Evolutionary conservation across 2,113 vertebrate genomes (phyloP).

Genomic region (Melanerpes formicivorus): DNA sequence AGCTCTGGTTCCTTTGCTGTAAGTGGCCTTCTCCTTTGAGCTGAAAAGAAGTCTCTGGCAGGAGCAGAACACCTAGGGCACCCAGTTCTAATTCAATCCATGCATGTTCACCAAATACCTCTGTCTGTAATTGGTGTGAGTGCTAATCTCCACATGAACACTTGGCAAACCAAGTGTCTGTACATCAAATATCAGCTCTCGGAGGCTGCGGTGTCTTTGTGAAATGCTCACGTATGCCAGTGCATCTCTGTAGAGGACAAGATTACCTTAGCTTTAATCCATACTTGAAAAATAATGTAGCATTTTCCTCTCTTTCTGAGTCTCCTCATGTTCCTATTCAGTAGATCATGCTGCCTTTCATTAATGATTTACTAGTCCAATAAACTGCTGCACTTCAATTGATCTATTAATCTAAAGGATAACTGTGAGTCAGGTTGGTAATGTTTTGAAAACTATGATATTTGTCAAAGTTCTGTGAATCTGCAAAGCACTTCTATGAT

Average conservation of each 20-base stretch:
- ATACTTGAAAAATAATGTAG: background rate
- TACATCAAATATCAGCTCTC: background rate
- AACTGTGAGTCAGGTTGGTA: background rate
- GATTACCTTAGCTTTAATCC: background rate
- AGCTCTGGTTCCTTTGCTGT: background rate
- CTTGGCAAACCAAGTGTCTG: background rate
- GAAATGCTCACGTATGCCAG: background rate
- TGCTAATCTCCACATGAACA: background rate
- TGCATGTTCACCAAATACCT: no score
- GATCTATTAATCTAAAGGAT: background rate
- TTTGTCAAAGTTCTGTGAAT: background rate
- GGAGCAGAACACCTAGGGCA: background rate
- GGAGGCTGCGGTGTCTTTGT: background rate
- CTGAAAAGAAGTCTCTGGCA: background rate
- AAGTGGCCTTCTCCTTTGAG: background rate
- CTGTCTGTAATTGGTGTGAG: background rate
- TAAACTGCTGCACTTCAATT: background rate
- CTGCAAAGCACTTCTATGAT: background rate
- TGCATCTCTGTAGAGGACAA: background rate
- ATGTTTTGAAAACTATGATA: background rate
- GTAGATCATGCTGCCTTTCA: background rate
- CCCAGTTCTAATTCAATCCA: background rate
- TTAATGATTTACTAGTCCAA: background rate
- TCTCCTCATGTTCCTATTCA: background rate
- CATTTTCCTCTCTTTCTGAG: background rate